A percentile compares a stretch with the other conserved stretches of the same genome.
Conservation (phyloP, 2,888 invertebrate species). For the Nesidiocoris tenuis region DNA sequence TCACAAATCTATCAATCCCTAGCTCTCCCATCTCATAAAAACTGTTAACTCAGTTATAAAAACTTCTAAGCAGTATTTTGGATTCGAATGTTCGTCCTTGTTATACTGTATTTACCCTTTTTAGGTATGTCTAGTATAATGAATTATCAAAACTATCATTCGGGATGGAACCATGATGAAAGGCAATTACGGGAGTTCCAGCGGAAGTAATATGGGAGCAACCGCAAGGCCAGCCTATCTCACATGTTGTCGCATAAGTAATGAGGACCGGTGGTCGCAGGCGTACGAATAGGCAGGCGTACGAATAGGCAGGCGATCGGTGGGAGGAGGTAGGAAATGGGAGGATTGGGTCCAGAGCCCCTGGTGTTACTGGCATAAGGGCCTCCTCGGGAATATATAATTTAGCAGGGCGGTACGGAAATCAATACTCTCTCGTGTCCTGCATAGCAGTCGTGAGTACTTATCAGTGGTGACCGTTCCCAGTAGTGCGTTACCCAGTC, state of each 20-base stretch:
- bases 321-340: slow-evolving; percentile 10
- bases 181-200: background rate
- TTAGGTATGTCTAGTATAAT: too few species aligned
- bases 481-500: slow-evolving; percentile 13
- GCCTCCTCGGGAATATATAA: slow-evolving; percentile 30
- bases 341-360: slow-evolving; percentile 16
- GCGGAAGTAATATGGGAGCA: background rate
- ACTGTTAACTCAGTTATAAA: too few species aligned
- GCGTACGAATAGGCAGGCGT: slow-evolving; percentile 8
- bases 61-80: too few species aligned
- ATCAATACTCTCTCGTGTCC: slow-evolving; percentile 27
- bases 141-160: too few species aligned
- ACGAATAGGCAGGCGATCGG: slow-evolving; percentile 8
- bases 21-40: too few species aligned
- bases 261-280: slow-evolving; percentile 14
- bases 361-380: slow-evolving; percentile 10
- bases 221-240: background rate
- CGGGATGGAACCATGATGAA: too few species aligned
- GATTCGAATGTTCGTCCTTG: too few species aligned
- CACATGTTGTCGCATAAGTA: background rate
- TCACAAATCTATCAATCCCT: too few species aligned
- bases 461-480: slow-evolving; percentile 22
- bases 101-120: too few species aligned
- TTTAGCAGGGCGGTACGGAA: slow-evolving; percentile 35
- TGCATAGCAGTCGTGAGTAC: background rate